A percentile compares a stretch with the other conserved stretches of the same genome.
Evolutionary conservation across 2,888 invertebrate genomes (phyloP).

Genomic region (Resseliella maxima): DNA sequence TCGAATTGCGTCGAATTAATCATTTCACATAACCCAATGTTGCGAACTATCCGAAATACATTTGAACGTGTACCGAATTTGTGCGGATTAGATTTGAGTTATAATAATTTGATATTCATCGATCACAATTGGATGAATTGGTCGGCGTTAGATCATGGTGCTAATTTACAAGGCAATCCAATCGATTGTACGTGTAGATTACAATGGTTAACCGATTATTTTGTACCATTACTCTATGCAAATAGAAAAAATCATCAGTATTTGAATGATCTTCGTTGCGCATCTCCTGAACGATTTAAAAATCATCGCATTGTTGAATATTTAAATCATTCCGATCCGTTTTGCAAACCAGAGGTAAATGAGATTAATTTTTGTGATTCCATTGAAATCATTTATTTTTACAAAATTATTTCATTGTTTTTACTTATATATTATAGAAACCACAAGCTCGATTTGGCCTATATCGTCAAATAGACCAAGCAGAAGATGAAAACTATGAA

Average conservation of each 20-base stretch:
- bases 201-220: slow-evolving; percentile 58
- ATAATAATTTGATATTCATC: slow-evolving; percentile 57
- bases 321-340: slow-evolving; percentile 56
- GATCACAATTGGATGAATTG: slow-evolving; percentile 57
- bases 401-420: not conserved
- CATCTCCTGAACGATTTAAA: slow-evolving; percentile 56
- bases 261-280: slow-evolving; percentile 56
- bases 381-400: not conserved
- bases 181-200: slow-evolving; percentile 57
- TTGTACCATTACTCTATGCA: slow-evolving; percentile 57
- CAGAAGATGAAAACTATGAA: not conserved
- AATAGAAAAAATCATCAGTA: slow-evolving; percentile 57
- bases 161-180: slow-evolving; percentile 59
- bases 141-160: slow-evolving; percentile 57
- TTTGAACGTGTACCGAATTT: slow-evolving; percentile 24
- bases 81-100: slow-evolving; percentile 58
- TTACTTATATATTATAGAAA: not conserved
- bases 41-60: not conserved
- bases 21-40: not conserved
- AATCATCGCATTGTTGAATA: slow-evolving; percentile 57
- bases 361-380: not conserved
- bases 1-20: not conserved
- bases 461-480: not conserved
- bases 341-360: slow-evolving; percentile 56
- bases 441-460: not conserved